Base-by-base conservation (phyloP, 37 sponge, comb jelly and placozoan species). In the Spongilla lacustris region DNA sequence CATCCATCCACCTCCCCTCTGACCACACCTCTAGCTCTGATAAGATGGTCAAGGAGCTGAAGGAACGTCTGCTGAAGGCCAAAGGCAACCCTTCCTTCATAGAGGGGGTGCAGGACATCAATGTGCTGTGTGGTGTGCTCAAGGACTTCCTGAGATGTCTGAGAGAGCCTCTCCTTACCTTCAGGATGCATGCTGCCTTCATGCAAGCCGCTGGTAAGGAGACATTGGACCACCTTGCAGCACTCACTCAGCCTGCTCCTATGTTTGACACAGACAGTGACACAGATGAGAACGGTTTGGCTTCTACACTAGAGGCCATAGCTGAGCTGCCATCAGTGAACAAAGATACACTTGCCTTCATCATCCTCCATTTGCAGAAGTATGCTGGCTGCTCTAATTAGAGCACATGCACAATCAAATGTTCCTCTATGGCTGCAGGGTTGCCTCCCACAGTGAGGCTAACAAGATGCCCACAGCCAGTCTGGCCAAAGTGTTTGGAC, bases 281-380 rank as follows among this genome's bases (percentile, higher is more conserved):
- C 5, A 77, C 77, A 35, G 93, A 92, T 27, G 96, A 93, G 71
- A 83, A 89, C 0, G 84, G 81, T 35, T 77, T 93, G 58, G 90
- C 87, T 6, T 79, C 82, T 22, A 80, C 81, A 17, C 88, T 93
- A 30, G 94, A 90, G 66, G 87, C 92, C 67, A 85, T 97, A 26
- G 92, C 95, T 58, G 67, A 89, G 48, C 96, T 97, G 21, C 98
- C 98, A 31, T 84, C 91, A 5, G 78, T 84, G 58, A 95, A 97
- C 89, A 95, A 92, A 68, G 94, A 97, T 89, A 97, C 98, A 0
- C 96, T 97, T 0, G 98, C 98, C 31, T 97, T 89, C 73, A 38
- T 97, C 66, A 93, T 97, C 28, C 88, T 95, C 50, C 98, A 97
- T 68, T 77, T 97, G 1, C 95, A 95, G 69, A 95, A 81, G 96